Conservation (phyloP, 37 sponge, comb jelly and placozoan species). For the Beroe forskalii region DNA sequence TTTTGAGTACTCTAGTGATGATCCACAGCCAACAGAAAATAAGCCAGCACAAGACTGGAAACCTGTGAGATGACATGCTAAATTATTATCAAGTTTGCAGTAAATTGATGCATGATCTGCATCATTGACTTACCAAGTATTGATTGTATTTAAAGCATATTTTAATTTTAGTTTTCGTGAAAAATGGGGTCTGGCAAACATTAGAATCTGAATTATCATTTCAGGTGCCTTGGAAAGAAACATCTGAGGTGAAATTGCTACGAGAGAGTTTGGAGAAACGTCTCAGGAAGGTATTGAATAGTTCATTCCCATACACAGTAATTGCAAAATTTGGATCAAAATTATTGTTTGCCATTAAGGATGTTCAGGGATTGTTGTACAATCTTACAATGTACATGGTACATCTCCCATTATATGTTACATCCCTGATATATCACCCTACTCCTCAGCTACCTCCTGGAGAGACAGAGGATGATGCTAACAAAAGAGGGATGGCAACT, state of each 20-base stretch:
- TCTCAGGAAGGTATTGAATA: background rate
- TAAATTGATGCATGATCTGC: background rate
- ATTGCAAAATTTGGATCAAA: too few species aligned
- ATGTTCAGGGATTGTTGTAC: too few species aligned
- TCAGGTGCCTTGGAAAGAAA: conserved; percentile 51
- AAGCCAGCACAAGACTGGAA: conserved; percentile 1
- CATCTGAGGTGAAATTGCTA: background rate
- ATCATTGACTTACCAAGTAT: too few species aligned
- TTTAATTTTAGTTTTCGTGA: too few species aligned
- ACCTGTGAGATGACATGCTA: conserved; percentile 9
- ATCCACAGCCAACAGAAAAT: background rate
- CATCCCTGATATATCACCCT: background rate
- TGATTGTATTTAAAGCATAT: too few species aligned
- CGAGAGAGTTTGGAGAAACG: conserved; percentile 3
- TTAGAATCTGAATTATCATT: too few species aligned
- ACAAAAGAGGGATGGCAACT: conserved; percentile 16
- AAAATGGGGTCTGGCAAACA: too few species aligned
- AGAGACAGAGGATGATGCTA: conserved; percentile 15
- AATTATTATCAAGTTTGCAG: background rate
- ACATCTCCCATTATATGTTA: background rate
- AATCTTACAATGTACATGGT: too few species aligned
- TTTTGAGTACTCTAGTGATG: background rate
- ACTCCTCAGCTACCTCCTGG: conserved; percentile 33
- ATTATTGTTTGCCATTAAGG: too few species aligned
- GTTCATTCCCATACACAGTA: background rate